Evolutionary conservation across 2,888 invertebrate species (phyloP), one percentile per base, ranked within the genome.

Genomic region (Anodontia alba): DNA sequence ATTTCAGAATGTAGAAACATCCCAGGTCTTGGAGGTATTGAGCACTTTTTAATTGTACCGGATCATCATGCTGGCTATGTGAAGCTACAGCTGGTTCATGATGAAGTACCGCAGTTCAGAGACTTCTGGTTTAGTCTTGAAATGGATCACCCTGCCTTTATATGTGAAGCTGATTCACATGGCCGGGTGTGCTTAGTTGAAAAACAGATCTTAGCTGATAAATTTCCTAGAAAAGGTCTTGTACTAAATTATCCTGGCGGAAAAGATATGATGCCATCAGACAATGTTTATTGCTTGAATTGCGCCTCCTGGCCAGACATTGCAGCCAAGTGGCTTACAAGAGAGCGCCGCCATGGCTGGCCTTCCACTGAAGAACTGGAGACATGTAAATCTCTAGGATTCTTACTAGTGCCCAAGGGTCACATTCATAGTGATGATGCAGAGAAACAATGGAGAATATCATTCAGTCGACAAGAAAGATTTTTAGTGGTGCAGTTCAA

Each of bases 391-490:
- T 36, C 70, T 38, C 57, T 72, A 33, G 80, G 80, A 7, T 76
- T 43, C 51, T 76, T 80, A 62, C 23, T 80, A 17, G 80, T 80
- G 5, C 54, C 68, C 33, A 57, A 38, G 17, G 73, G 73, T n/a
- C 76, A 80, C 12, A 62, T 72, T 15, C 7, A 31, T 17, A 68
- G 72, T 20, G 8, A 51, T 20, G 80, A 80, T 31, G 43, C 43
- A 31, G 23, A 51, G 8, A 36, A 75, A 36, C 57, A 73, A n/a
- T 78, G 78, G 78, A 17, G 78, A 46, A 17, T 78, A n/a, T 78
- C 78, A 1, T 78, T 78, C 33, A 73, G 73, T 20, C 10, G 68
- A 12, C 78, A 78, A 46, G 78, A 78, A 31, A 29, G 78, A 54
- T 29, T 49, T 23, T 42, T 78, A 20, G 73, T 78, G 73, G 57